Base-by-base conservation (phyloP, 1,140 invertebrate species). In the Metaphire vulgaris region DNA sequence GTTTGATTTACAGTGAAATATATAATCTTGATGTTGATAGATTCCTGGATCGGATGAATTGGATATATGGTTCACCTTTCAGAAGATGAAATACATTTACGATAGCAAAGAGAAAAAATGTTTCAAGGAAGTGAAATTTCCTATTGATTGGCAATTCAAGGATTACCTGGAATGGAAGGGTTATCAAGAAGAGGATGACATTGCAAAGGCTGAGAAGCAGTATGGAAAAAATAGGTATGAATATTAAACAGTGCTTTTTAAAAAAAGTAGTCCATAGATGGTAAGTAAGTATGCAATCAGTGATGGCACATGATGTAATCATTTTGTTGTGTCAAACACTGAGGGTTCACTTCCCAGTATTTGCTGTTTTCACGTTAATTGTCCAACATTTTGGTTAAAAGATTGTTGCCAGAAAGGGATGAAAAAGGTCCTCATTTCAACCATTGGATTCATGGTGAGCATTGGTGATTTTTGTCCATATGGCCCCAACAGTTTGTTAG, bases 21-120 rank as follows among this genome's bases (percentile, higher is more conserved):
- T n/a, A n/a, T n/a, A n/a, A n/a, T n/a, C n/a, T n/a, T n/a, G n/a
- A n/a, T n/a, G n/a, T 75, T 77, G 33, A n/a, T 71, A 72, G 69
- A 68, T 34, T 64, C 14, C 67, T 1, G 16, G n/a, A 30, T 74
- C 41, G 56, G 65, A 69, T 21, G 86, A 74, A 86, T 86, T 70
- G 88, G 88, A 41, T 72, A 80, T 78, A 67, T 77, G 75, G 79
- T 95, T 98, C 84, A 90, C 91, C 73, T 98, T 98, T 86, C 96
- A 99, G 91, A 97, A 99, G 86, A 94, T 93, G 0, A 97, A 97
- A 86, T 99, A 97, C 87, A 84, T 94, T 74, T 98, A 93, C 90
- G 90, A 94, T 83, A 86, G 78, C 76, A 89, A 92, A 1, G 86
- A 88, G 75, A 92, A 91, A 74, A 92, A 94, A 82, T 85, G 85